These are phyloP conservation scores for Sialis fuliginosa DNA, from an alignment of 2,888 invertebrate genomes.

Conservation along the genomic window DNA sequence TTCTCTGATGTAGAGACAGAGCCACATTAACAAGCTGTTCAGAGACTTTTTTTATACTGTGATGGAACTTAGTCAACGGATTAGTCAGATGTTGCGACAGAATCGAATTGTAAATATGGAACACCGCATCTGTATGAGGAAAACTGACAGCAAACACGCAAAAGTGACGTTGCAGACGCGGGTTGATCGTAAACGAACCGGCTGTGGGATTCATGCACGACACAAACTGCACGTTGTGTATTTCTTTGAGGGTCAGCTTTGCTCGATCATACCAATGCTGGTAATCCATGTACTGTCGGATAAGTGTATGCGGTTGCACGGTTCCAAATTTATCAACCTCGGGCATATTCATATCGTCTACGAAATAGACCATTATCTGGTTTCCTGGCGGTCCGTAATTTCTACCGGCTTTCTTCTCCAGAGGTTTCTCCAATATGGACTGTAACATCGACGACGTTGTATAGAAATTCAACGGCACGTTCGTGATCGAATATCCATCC, in stretches of 20 bases:
- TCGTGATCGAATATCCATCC: slow-evolving; percentile 64
- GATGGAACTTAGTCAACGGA: slow-evolving; percentile 46
- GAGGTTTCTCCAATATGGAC: slow-evolving; percentile 69
- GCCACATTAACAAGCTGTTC: slow-evolving; percentile 51
- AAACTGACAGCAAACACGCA: slow-evolving; percentile 79
- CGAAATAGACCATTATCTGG: slow-evolving; percentile 81
- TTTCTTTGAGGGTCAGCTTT: slow-evolving; percentile 74
- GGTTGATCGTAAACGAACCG: slow-evolving; percentile 86
- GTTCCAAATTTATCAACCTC: slow-evolving; percentile 89
- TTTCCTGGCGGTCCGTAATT: slow-evolving; percentile 89
- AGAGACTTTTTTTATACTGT: slow-evolving; percentile 36
- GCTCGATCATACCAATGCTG: slow-evolving; percentile 87
- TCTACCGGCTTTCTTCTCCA: slow-evolving; percentile 89
- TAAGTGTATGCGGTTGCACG: slow-evolving; percentile 86
- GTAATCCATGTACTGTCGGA: slow-evolving; percentile 86
- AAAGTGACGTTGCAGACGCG: slow-evolving; percentile 75
- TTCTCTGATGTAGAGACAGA: slow-evolving; percentile 55
- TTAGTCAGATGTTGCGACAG: slow-evolving; percentile 54
- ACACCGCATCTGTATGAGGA: slow-evolving; percentile 63
- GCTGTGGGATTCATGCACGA: slow-evolving; percentile 95
- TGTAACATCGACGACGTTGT: slow-evolving; percentile 88
- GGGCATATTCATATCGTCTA: slow-evolving; percentile 96
- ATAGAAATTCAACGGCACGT: slow-evolving; percentile 89
- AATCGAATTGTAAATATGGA: slow-evolving; percentile 71
- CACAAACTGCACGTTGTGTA: slow-evolving; percentile 84